These are phyloP conservation scores for Aethina tumida DNA, from an alignment of 1,140 invertebrate genomes.

Conservation along the genomic window DNA sequence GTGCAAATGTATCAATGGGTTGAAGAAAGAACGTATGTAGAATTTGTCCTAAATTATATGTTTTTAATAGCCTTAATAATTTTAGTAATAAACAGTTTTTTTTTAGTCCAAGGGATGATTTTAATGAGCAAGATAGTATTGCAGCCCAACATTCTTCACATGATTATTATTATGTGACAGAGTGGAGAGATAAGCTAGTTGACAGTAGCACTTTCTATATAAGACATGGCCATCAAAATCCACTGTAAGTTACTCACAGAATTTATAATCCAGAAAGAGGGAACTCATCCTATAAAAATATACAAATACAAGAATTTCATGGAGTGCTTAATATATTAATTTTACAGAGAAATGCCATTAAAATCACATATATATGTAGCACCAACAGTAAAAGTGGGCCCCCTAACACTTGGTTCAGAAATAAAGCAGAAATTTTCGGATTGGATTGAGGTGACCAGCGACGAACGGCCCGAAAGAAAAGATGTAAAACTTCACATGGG, in stretches of 20 bases:
- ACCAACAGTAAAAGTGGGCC: slow-evolving; percentile 45
- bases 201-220: slow-evolving; percentile 67
- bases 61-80: too few relatives aligned
- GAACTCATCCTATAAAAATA: too few relatives aligned
- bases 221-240: slow-evolving; percentile 67
- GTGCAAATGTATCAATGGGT: slow-evolving; percentile 88
- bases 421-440: slow-evolving; percentile 67
- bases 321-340: slow-evolving; percentile 11
- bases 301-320: too few relatives aligned
- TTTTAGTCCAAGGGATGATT: slow-evolving; percentile 21
- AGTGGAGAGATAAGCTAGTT: slow-evolving; percentile 73
- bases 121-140: slow-evolving; percentile 17
- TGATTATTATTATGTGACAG: slow-evolving; percentile 63
- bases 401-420: slow-evolving; percentile 43
- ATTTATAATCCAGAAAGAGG: slow-evolving; percentile 2
- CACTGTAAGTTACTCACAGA: slow-evolving; percentile 38
- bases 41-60: too few relatives aligned
- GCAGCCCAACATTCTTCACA: slow-evolving; percentile 19
- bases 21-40: slow-evolving; percentile 56
- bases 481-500: slow-evolving; percentile 79
- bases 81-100: slow-evolving; percentile 1
- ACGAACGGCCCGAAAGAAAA: slow-evolving; percentile 66
- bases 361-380: slow-evolving; percentile 42
- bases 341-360: slow-evolving; percentile 38
- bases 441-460: slow-evolving; percentile 70